A percentile compares a stretch with the other conserved stretches of the same genome.
phyloP scores from a whole-genome alignment of 1,140 invertebrate genomes.

The Aphelinus certus region DNA sequence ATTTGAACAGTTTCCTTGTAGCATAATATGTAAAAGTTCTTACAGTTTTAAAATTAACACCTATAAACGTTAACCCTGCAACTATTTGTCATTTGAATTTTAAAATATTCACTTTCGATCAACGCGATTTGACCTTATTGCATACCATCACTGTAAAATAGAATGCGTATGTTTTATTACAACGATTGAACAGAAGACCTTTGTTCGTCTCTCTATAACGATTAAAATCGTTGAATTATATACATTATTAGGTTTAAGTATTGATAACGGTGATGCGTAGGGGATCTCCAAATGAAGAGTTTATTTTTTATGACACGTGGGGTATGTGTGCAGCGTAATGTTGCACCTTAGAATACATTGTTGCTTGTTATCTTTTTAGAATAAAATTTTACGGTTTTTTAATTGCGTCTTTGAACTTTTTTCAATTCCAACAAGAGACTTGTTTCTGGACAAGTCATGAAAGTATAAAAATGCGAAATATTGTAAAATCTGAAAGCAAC shows the following conservation, averaged over 20 bases:
- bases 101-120: too few relatives aligned
- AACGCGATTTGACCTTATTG: not conserved
- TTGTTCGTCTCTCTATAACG: slow-evolving; percentile 2
- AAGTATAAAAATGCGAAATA: slow-evolving; percentile 12
- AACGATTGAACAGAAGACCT: slow-evolving; percentile 20
- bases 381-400: slow-evolving; percentile 56
- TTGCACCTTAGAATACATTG: slow-evolving; percentile 48
- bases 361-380: slow-evolving; percentile 55
- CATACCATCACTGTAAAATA: slow-evolving; percentile 5
- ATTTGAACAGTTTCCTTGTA: not conserved
- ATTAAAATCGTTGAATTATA: slow-evolving; percentile 1
- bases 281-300: slow-evolving; percentile 24
- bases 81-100: too few relatives aligned
- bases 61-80: too few relatives aligned
- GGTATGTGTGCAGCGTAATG: slow-evolving; percentile 46
- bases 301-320: slow-evolving; percentile 29
- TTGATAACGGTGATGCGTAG: slow-evolving; percentile 10
- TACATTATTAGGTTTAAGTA: slow-evolving; percentile 6
- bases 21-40: slow-evolving; percentile 1
- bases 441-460: not conserved
- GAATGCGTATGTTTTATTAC: slow-evolving; percentile 8
- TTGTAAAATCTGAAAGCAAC: slow-evolving; percentile 2
- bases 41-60: not conserved
- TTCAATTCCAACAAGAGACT: slow-evolving; percentile 4
- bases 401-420: slow-evolving; percentile 33